These are phyloP conservation scores for Cataglyphis albicans DNA, from an alignment of 2,888 invertebrate genomes.

Conservation along the genomic window DNA sequence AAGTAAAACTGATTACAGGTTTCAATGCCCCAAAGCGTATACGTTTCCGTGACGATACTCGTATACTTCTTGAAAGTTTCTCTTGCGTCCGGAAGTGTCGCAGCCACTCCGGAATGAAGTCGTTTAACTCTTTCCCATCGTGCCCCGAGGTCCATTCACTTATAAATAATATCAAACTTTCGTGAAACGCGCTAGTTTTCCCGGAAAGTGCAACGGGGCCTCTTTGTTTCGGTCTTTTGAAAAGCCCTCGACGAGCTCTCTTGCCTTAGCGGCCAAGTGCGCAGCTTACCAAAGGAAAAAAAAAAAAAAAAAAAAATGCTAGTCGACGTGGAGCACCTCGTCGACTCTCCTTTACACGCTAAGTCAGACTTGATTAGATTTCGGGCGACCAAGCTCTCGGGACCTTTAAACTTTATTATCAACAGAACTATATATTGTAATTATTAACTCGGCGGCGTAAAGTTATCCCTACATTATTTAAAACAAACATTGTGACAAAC, in stretches of 20 bases:
- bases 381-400: not conserved
- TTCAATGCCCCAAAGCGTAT: conserved; percentile 7
- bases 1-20: conserved; percentile 16
- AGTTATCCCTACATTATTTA: not conserved
- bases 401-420: not conserved
- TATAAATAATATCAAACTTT: conserved; percentile 48
- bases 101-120: conserved; percentile 29
- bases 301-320: not conserved
- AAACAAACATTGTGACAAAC: not conserved
- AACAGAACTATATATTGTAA: not conserved
- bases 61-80: conserved; percentile 31
- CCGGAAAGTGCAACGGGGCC: conserved; percentile 33
- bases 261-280: not conserved
- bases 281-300: conserved; percentile 29
- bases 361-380: conserved; percentile 17
- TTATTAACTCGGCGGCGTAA: too few relatives aligned
- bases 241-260: conserved; percentile 29
- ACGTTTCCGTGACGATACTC: conserved; percentile 33
- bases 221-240: conserved; percentile 29
- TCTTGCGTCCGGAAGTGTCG: conserved; percentile 24
- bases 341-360: not conserved
- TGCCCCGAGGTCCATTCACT: conserved; percentile 31
- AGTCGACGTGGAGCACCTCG: not conserved
- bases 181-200: conserved; percentile 50
- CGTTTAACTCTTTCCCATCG: conserved; percentile 40